Evolutionary conservation across 2,797 vertebrate species (phyloP), one percentile per base, ranked within the genome.

Genomic region (Antennarius maculatus): DNA sequence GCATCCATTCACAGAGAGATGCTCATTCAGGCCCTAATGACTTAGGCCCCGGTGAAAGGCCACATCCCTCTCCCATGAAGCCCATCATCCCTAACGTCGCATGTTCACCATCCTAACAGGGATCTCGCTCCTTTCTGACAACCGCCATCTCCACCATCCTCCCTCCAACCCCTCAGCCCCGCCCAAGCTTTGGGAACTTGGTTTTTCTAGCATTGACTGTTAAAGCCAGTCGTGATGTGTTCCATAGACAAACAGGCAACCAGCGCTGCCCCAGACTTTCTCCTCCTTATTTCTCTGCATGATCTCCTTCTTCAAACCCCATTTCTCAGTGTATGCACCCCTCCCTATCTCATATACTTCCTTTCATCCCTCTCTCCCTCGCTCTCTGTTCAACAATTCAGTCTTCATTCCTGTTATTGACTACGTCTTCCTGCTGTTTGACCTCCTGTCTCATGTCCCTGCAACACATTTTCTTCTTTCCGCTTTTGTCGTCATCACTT

Each of bases 171-270:
- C 51, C 47, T 6, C 53, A 23, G 47, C 58, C 39, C 61, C 23
- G 53, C 76, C 64, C 66, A 71, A 15, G 48, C 67, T 88, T 89
- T 74, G 82, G 87, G 85, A 88, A 88, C 74, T 66, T 87, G 78
- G 76, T 92, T 87, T 86, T 87, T 88, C 82, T 93, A 91, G 90
- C 78, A 78, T 87, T 93, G 92, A 93, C 89, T 92, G 94, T 94
- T 91, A 90, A 93, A 88, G 90, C 91, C 95, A 93, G 92, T 92
- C 88, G 91, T 93, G 84, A 90, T 89, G 90, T 94, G 93, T 96
- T 95, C 92, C 93, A 93, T 94, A 96, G 96, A 98, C 97, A 98
- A 98, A 96, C 97, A 98, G 96, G 97, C 97, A 99, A 98, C 96
- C 96, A 98, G 96, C 92, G 88, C 96, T 96, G 94, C 94, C 94